Base-by-base conservation (phyloP, 2,113 vertebrate species). In the Tachysurus vachellii region DNA sequence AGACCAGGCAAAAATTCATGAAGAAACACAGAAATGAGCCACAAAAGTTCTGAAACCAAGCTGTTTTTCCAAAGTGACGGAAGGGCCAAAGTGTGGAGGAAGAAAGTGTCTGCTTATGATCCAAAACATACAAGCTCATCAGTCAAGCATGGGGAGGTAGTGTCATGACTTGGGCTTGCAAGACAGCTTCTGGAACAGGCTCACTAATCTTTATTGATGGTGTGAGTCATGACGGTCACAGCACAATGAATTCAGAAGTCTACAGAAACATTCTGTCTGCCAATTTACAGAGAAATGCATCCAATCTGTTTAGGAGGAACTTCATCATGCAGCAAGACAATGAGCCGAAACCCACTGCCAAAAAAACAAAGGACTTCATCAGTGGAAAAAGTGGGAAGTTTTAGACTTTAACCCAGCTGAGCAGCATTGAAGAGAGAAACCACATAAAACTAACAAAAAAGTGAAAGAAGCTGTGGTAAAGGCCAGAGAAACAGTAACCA, bases 131-230 rank as follows among this genome's bases (percentile, higher is more conserved):
- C 47, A 0, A 50, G 47, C 47, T 50, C 47, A 50, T 50, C 47
- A 50, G 47, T 50, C n/a, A 31, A 68, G 28, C 64, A 68, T 31
- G 28, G 64, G 28, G 64, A 28, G 28, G 28, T 68, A 28, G 14
- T 68, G 28, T 31, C 64, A 68, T 62, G 64, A 11, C 64, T 68
- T 28, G 64, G 26, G 64, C 64, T 68, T 68, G 26, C 64, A 62
- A n/a, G 4, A 7, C 61, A 3, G 17, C 23, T 62, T 62, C 61
- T 26, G 23, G 61, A 62, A 62, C 21, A 68, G 64, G 12, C n/a
- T 68, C 64, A 28, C 64, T 68, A 68, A 68, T 68, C n/a, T 68
- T 68, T 68, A 68, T 68, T 68, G 66, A 36, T 70, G 31, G 47
- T 50, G 5, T 31, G 36, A 31, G 28, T 70, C 14, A 70, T 31